phyloP scores from a whole-genome alignment of 2,113 vertebrate genomes.

The Calidris pygmaea region DNA sequence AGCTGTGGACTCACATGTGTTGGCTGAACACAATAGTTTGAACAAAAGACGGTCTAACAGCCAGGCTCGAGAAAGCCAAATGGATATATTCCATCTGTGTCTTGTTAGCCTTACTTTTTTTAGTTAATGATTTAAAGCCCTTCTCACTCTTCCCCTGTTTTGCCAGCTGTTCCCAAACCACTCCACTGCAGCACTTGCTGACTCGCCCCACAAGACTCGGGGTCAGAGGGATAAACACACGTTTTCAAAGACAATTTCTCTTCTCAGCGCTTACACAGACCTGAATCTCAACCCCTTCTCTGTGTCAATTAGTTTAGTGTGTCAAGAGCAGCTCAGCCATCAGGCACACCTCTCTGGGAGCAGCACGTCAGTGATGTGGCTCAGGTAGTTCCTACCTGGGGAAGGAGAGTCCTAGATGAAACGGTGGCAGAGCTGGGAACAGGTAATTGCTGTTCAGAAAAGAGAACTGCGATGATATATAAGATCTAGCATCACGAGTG shows the following conservation, averaged over 20 bases:
- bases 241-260: not conserved
- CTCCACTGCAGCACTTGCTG: not conserved
- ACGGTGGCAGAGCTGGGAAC: too few relatives aligned
- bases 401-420: not conserved
- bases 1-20: not conserved
- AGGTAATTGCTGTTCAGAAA: not conserved
- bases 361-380: not conserved
- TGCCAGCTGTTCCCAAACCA: not conserved
- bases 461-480: not conserved
- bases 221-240: not conserved
- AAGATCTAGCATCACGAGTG: not conserved
- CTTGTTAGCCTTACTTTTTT: not conserved
- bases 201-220: not conserved
- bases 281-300: not conserved
- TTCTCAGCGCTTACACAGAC: accelerated
- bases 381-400: not conserved
- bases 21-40: not conserved
- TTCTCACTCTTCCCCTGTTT: not conserved
- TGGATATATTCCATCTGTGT: not conserved
- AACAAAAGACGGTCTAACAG: not conserved
- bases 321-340: not conserved
- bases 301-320: not conserved
- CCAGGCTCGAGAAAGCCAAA: not conserved
- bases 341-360: accelerated
- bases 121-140: not conserved